Evolutionary conservation across 2,888 invertebrate genomes (phyloP).

Genomic region (Aporophyla nigra): DNA sequence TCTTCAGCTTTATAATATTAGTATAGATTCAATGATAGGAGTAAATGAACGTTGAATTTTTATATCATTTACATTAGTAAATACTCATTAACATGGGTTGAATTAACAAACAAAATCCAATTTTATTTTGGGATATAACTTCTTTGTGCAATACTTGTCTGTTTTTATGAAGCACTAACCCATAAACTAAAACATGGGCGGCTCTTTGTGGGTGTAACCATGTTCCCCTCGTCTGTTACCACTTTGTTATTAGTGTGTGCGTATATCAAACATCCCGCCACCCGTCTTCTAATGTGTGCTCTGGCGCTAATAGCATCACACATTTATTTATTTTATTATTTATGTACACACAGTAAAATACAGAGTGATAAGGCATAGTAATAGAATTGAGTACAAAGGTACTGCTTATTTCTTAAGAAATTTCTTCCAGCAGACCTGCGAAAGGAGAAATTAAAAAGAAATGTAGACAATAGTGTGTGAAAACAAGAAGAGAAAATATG

Average conservation of each 20-base stretch:
- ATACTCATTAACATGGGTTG: not conserved
- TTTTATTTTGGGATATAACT: not conserved
- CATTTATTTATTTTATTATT: no score
- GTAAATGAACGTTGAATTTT: not conserved
- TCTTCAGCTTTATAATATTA: no score
- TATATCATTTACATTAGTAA: not conserved
- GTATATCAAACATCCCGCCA: not conserved
- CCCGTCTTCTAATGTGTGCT: not conserved
- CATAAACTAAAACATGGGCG: constrained; percentile 28
- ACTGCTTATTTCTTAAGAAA: no score
- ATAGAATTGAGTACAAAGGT: no score
- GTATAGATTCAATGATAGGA: not conserved
- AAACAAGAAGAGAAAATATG: no score
- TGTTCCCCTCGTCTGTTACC: constrained; percentile 30
- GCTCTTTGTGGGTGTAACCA: constrained; percentile 26
- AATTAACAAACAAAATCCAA: not conserved
- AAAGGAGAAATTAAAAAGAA: no score
- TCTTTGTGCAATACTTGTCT: not conserved
- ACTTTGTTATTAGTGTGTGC: constrained; percentile 5
- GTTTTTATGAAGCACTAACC: constrained; percentile 4
- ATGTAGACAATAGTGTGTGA: no score
- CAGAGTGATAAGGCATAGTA: no score
- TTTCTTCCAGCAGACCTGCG: no score
- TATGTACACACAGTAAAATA: no score
- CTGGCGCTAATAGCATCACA: constrained; percentile 6